Base-by-base conservation (phyloP, 2,888 invertebrate genomes). In the Thereva unica region DNA sequence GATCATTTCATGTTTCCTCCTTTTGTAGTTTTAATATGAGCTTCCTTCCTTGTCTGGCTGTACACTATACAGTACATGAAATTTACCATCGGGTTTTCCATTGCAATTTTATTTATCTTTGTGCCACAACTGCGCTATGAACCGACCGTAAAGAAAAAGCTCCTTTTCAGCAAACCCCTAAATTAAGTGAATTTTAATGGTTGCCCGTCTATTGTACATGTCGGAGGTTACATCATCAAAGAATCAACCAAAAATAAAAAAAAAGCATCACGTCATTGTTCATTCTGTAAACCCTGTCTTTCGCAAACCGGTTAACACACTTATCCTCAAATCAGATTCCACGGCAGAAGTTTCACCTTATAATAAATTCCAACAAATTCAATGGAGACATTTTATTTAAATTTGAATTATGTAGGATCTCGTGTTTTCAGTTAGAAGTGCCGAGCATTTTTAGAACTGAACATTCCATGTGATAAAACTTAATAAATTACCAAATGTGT, bases 101-200 rank as follows among this genome's bases (percentile, higher is more conserved):
- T 44, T 59, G 47, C 37, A 44, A 12, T 37, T 37, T 44, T 47
- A 47, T 12, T 47, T 37, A n/a, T 57, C 47, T 59, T 59, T n/a
- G 35, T 37, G 37, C 47, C 45, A 59, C 47, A 47, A 38, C 47
- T 47, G 38, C 47, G 37, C n/a, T 10, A 38, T 12, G 38, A 37
- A 23, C 47, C 12, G 23, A 47, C 47, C 10, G 10, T 41, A 59
- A 57, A 23, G 47, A 47, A 47, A 47, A 47, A 38, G 57, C n/a
- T 45, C 44, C 10, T 10, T 44, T 9, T 34, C 12, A 44, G 6
- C 4, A 57, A 23, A 10, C 35, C 44, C 45, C 35, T 9, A 23
- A 59, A 35, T 47, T 45, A 47, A 59, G 57, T 44, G 57, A 59
- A 59, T 59, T 59, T 59, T 59, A 59, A 59, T 59, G 57, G 12